Conservation (phyloP, 2,888 invertebrate species). For the Hyalella azteca region DNA sequence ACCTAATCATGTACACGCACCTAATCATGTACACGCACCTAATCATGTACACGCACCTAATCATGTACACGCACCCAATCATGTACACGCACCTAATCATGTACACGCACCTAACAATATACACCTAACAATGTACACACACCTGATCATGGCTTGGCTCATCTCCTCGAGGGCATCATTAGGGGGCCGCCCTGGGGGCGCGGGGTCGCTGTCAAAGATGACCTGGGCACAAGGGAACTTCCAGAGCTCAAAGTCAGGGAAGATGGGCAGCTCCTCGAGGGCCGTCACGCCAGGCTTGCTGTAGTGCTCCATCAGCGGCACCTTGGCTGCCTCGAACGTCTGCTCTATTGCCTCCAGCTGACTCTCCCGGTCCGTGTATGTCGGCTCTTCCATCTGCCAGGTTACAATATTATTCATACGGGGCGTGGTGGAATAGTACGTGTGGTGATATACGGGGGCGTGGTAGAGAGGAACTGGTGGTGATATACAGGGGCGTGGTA, state of each 20-base stretch:
- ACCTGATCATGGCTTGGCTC: slow-evolving; percentile 99
- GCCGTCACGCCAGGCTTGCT: slow-evolving; percentile 90
- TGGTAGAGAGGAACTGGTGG: no score
- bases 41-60: no score
- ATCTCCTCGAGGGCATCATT: slow-evolving; percentile 93
- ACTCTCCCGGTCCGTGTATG: slow-evolving; percentile 95
- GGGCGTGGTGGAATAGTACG: no score
- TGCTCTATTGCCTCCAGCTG: slow-evolving; percentile 97
- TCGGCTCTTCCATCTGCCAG: slow-evolving; percentile 80
- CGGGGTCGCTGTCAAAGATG: slow-evolving; percentile 97
- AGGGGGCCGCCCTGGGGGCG: slow-evolving; percentile 83
- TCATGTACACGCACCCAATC: no score
- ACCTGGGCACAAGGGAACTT: slow-evolving; percentile 96
- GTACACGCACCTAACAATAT: no score
- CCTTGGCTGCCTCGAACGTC: slow-evolving; percentile 90
- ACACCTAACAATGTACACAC: slow-evolving; percentile 53
- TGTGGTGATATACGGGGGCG: no score
- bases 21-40: no score
- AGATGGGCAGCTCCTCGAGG: slow-evolving; percentile 84
- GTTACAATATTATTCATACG: no score
- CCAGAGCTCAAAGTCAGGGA: slow-evolving; percentile 97
- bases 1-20: no score
- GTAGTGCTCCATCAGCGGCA: slow-evolving; percentile 87
- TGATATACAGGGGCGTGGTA: no score
- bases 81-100: no score